Conservation (phyloP, 1,140 invertebrate genomes). For the Drosophila azteca region DNA sequence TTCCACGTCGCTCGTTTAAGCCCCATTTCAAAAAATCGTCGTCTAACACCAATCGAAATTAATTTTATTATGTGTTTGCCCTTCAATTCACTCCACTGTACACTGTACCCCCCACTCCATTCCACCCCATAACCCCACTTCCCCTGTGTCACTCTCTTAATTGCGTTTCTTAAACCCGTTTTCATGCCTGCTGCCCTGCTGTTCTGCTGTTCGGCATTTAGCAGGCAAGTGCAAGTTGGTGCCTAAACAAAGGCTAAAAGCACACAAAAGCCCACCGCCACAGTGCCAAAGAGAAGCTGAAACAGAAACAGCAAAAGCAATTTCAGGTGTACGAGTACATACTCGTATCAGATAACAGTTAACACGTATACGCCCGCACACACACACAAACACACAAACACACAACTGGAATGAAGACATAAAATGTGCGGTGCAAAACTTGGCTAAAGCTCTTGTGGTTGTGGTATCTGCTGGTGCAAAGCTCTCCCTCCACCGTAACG, state of each 20-base stretch:
- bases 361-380: not conserved
- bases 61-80: slow-evolving; percentile 63
- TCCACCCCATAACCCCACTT: not conserved
- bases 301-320: slow-evolving; percentile 3
- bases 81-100: slow-evolving; percentile 12
- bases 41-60: slow-evolving; percentile 49
- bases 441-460: slow-evolving; percentile 15
- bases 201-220: slow-evolving; percentile 45
- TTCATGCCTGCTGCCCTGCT: slow-evolving; percentile 19
- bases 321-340: no score
- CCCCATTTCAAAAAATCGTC: slow-evolving; percentile 28
- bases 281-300: slow-evolving; percentile 5
- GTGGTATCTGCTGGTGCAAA: no score
- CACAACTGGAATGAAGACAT: no score
- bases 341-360: slow-evolving; percentile 1
- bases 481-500: no score
- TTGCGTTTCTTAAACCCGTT: slow-evolving; percentile 65
- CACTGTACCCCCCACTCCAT: not conserved
- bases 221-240: slow-evolving; percentile 72
- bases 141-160: slow-evolving; percentile 22
- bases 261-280: slow-evolving; percentile 12
- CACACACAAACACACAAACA: no score
- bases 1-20: slow-evolving; percentile 1
- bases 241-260: slow-evolving; percentile 30
- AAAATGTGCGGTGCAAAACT: slow-evolving; percentile 4